These are phyloP conservation scores for Ectemnius cavifrons DNA, from an alignment of 2,888 invertebrate species.

Conservation along the genomic window DNA sequence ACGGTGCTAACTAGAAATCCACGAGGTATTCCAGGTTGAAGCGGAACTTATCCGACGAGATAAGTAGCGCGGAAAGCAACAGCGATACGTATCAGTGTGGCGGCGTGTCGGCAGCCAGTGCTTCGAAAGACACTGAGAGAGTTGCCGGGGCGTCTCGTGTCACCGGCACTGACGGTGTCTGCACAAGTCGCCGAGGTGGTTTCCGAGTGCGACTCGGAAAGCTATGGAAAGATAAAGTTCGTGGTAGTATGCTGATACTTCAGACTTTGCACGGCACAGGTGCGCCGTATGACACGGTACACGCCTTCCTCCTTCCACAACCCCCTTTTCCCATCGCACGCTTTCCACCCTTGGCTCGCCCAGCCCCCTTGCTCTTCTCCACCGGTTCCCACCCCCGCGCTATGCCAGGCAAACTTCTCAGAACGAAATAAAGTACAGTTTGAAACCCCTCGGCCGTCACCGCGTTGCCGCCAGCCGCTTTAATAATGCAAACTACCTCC, in stretches of 20 bases:
- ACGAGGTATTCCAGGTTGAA: too few relatives aligned
- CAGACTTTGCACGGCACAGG: slow-evolving; percentile 47
- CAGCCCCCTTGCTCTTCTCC: background rate
- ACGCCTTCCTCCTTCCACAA: slow-evolving; percentile 16
- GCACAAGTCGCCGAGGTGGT: slow-evolving; percentile 14
- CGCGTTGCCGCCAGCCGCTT: slow-evolving; percentile 18
- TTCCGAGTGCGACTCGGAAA: too few relatives aligned
- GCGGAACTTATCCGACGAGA: too few relatives aligned
- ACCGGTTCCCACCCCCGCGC: background rate
- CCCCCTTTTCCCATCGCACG: background rate
- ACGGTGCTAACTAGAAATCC: too few relatives aligned
- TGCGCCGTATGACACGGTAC: slow-evolving; percentile 44
- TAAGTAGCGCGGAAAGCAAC: too few relatives aligned
- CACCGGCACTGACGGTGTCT: slow-evolving; percentile 31
- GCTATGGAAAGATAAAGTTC: slow-evolving; percentile 62
- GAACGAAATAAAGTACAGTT: slow-evolving; percentile 68
- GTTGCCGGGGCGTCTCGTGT: slow-evolving; percentile 40
- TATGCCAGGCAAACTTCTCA: slow-evolving; percentile 59
- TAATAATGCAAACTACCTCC: slow-evolving; percentile 49
- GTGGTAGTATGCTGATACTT: slow-evolving; percentile 64
- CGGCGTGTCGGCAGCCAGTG: too few relatives aligned
- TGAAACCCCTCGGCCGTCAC: slow-evolving; percentile 56
- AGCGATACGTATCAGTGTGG: too few relatives aligned
- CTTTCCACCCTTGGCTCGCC: slow-evolving; percentile 3
- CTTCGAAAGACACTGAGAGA: background rate